A percentile compares a stretch with the other conserved stretches of the same genome.
Evolutionary conservation across 1,140 invertebrate species (phyloP).

Genomic region (Pachyrhynchus sulphureomaculatus): DNA sequence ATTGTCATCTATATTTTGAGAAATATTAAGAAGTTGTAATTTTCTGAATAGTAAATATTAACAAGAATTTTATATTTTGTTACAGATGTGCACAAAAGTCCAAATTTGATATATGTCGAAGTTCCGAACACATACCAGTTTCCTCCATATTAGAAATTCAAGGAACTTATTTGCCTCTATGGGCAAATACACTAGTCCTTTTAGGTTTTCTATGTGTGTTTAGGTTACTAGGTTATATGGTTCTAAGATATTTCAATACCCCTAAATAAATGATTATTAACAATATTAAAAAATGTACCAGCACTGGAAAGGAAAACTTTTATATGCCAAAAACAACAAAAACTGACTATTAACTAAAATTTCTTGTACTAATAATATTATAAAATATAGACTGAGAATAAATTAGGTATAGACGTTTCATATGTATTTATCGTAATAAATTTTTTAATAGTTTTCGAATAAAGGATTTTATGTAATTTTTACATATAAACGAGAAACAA

Average conservation of each 20-base stretch:
- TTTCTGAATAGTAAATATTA: no score
- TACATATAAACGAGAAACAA: no score
- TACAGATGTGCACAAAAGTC: slow-evolving; percentile 68
- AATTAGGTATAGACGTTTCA: slow-evolving; percentile 11
- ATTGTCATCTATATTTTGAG: no score
- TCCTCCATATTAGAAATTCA: slow-evolving; percentile 69
- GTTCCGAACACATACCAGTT: slow-evolving; percentile 63
- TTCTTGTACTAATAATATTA: slow-evolving; percentile 11
- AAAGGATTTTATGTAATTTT: no score
- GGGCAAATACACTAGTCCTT: slow-evolving; percentile 76
- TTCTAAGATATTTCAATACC: slow-evolving; percentile 71
- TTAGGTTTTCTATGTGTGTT: slow-evolving; percentile 73
- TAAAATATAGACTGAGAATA: slow-evolving; percentile 24
- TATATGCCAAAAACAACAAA: slow-evolving; percentile 30
- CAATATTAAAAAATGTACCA: slow-evolving; percentile 34
- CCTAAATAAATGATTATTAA: slow-evolving; percentile 54
- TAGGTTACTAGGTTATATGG: slow-evolving; percentile 72
- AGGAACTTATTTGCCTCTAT: slow-evolving; percentile 64
- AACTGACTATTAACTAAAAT: slow-evolving; percentile 12
- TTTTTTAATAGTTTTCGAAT: no score
- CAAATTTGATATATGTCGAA: slow-evolving; percentile 66
- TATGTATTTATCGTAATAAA: no score
- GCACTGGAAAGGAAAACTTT: slow-evolving; percentile 22
- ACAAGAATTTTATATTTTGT: slow-evolving; percentile 36
- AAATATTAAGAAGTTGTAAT: no score